Base-by-base conservation (phyloP, 1,140 invertebrate genomes). In the Drosophila simulans region DNA sequence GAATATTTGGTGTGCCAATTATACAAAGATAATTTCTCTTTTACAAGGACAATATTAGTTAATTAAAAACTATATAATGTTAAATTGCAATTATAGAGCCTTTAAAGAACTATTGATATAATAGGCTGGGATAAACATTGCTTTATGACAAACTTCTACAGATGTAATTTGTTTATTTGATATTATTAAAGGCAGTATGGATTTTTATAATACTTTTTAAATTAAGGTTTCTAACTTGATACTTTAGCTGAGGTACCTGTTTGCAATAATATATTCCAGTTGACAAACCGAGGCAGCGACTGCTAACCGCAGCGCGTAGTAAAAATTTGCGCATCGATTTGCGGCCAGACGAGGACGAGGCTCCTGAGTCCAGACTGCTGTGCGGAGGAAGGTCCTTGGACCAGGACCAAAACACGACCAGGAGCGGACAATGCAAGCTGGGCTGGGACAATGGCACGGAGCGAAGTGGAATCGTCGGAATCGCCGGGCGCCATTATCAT, bases 291-390 rank as follows among this genome's bases (percentile, higher is more conserved):
- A 75, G 40, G 42, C 62, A 65, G 65, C 65, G 70, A 52, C 68
- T 70, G 68, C 83, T 88, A 85, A 85, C 82, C 83, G 64, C 82
- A 85, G 52, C 66, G 79, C 66, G 40, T 69, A 88, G 79, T 86
- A 86, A 86, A 86, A 86, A 86, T 86, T 82, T 86, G 84, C 82
- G 70, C 83, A 83, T 86, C 82, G 82, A 86, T 86, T 86, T 88
- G 83, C 71, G 82, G 83, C 79, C 82, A 86, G 83, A 85, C 82
- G 52, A 64, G 56, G 48, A 46, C 69, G 72, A 65, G 81, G 77
- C 52, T 65, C 48, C 64, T 60, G 39, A 13, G 42, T 62, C 52
- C 42, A 49, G 68, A 40, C 45, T 74, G 51, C 58, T 49, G 42
- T 25, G 48, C 40, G 27, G 31, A 51, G 68, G 15, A 25, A 8